A percentile compares a stretch with the other conserved stretches of the same genome.
Conservation (phyloP, 2,113 vertebrate genomes). For the Rhabdomys dilectus region DNA sequence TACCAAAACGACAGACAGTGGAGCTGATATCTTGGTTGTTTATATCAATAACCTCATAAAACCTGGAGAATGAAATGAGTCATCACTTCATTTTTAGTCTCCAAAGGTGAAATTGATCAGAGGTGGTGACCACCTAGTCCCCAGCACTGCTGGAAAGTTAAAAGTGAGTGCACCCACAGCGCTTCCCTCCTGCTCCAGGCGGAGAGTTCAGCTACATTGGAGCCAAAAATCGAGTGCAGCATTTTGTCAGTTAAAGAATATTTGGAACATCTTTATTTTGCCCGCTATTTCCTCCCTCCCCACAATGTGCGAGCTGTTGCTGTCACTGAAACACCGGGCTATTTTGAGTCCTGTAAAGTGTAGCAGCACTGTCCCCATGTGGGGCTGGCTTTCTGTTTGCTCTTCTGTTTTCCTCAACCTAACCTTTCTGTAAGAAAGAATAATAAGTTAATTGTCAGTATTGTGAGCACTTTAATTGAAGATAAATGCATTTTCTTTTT, state of each 20-base stretch:
- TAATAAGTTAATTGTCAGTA: slow-evolving; percentile 41
- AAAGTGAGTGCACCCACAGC: rapidly evolving
- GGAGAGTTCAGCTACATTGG: not conserved
- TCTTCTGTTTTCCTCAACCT: slow-evolving; percentile 37
- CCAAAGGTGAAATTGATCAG: not conserved
- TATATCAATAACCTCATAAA: slow-evolving; percentile 39
- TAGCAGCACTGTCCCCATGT: not conserved
- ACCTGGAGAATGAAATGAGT: not conserved
- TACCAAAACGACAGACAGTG: not conserved
- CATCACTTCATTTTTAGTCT: slow-evolving; percentile 14
- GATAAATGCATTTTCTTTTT: slow-evolving; percentile 71
- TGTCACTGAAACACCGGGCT: slow-evolving; percentile 58
- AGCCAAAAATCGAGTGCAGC: not conserved
- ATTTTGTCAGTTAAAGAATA: slow-evolving; percentile 48
- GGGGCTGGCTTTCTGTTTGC: not conserved
- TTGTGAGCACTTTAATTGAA: slow-evolving; percentile 65
- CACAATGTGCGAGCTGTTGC: slow-evolving; percentile 43
- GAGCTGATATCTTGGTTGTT: slow-evolving; percentile 4
- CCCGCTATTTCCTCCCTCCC: not conserved
- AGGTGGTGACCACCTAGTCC: not conserved
- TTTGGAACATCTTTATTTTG: slow-evolving; percentile 56
- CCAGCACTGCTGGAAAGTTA: not conserved
- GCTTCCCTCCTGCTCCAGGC: not conserved
- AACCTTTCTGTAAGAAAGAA: not conserved
- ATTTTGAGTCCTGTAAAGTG: slow-evolving; percentile 44